Evolutionary conservation across 2,888 invertebrate species (phyloP).

Genomic region (Dicyrtomina minuta): DNA sequence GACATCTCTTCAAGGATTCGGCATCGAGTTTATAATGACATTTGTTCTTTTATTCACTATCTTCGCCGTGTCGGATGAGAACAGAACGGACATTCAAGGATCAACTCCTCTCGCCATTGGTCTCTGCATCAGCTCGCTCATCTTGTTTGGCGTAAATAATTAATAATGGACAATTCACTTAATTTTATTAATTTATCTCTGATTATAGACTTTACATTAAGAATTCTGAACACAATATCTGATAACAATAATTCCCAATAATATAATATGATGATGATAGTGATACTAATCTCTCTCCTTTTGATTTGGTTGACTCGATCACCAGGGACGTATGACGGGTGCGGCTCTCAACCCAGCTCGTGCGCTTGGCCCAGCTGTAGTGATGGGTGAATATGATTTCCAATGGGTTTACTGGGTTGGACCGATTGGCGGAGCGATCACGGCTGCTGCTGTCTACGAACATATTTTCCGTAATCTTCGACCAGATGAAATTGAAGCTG

Average conservation of each 20-base stretch:
- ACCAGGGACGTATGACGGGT: constrained; percentile 58
- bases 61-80: constrained; percentile 57
- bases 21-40: constrained; percentile 58
- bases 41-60: constrained; percentile 59
- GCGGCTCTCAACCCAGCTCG: constrained; percentile 61
- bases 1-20: constrained; percentile 57
- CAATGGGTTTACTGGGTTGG: constrained; percentile 84
- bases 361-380: constrained; percentile 59
- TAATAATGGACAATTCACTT: constrained; percentile 6
- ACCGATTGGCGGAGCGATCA: constrained; percentile 61
- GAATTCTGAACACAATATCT: too few relatives aligned
- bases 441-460: constrained; percentile 41
- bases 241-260: not conserved
- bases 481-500: constrained; percentile 48
- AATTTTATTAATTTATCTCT: constrained; percentile 4
- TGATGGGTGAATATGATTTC: constrained; percentile 57
- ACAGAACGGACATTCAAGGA: constrained; percentile 57
- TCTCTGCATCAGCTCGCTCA: constrained; percentile 56
- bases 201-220: not conserved
- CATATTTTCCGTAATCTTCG: constrained; percentile 43
- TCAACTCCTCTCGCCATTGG: constrained; percentile 59
- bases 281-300: not conserved
- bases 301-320: too few relatives aligned
- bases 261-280: not conserved
- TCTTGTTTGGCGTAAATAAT: constrained; percentile 42